These are phyloP conservation scores for Cephus runcator DNA, from an alignment of 2,888 invertebrate genomes.

Conservation along the genomic window DNA sequence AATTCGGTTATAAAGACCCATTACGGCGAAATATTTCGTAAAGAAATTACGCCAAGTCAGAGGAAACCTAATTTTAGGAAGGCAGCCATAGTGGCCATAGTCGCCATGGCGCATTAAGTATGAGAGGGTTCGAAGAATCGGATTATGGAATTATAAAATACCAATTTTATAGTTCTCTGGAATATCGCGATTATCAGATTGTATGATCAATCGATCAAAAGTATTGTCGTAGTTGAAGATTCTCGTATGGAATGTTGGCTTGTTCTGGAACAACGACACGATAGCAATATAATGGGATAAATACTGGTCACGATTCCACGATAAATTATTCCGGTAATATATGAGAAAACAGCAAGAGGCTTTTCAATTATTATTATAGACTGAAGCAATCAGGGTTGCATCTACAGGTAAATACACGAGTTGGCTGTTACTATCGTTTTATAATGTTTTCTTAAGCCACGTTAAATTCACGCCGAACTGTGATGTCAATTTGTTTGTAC, in stretches of 20 bases:
- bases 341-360: not conserved
- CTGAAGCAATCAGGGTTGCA: not conserved
- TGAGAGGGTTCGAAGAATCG: not conserved
- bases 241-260: not conserved
- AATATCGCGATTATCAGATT: not conserved
- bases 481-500: not conserved
- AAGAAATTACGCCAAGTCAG: not conserved
- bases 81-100: not conserved
- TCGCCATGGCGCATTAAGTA: not conserved
- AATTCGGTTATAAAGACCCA: conserved; percentile 5
- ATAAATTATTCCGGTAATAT: conserved; percentile 5
- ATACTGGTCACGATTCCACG: conserved; percentile 5
- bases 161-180: not conserved
- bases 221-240: not conserved
- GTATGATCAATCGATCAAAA: not conserved
- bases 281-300: not conserved
- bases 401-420: not conserved
- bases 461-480: not conserved
- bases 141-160: not conserved
- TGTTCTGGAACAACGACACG: not conserved
- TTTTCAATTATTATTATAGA: not conserved
- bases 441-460: not conserved
- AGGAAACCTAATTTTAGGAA: not conserved
- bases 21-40: conserved; percentile 3
- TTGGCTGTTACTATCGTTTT: not conserved